Evolutionary conservation across 2,113 vertebrate species (phyloP).

Genomic region (Pedetes capensis): DNA sequence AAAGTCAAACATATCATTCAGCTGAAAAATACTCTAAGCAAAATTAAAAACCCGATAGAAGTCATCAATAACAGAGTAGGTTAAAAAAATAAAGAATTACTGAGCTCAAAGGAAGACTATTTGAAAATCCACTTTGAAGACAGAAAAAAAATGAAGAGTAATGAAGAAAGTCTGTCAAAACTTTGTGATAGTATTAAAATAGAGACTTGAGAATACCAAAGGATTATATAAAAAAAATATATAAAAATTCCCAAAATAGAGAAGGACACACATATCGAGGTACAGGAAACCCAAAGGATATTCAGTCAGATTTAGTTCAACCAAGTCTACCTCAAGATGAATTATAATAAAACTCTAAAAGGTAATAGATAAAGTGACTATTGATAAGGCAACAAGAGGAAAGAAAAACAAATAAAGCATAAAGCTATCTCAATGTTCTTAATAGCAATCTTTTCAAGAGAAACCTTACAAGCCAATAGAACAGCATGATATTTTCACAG

Average conservation of each 20-base stretch:
- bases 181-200: background rate
- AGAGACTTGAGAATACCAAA: background rate
- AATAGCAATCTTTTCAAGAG: too few species aligned
- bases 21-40: background rate
- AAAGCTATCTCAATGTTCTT: background rate
- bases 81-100: background rate
- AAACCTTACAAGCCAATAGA: background rate
- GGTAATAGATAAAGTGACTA: background rate
- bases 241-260: background rate
- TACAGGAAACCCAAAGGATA: background rate
- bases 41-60: background rate
- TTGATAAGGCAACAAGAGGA: background rate
- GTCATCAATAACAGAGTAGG: background rate
- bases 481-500: background rate
- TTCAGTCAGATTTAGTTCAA: background rate
- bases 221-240: background rate
- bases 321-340: background rate
- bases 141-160: background rate
- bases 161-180: background rate
- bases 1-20: background rate
- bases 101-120: background rate
- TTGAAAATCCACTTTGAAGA: background rate
- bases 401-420: background rate
- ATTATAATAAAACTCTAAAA: background rate
- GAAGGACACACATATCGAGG: accelerated